Percentiles rank a stretch among this genome's conserved stretches.
Evolutionary conservation across 2,113 vertebrate species (phyloP).

Genomic region (Bothrops jararaca): DNA sequence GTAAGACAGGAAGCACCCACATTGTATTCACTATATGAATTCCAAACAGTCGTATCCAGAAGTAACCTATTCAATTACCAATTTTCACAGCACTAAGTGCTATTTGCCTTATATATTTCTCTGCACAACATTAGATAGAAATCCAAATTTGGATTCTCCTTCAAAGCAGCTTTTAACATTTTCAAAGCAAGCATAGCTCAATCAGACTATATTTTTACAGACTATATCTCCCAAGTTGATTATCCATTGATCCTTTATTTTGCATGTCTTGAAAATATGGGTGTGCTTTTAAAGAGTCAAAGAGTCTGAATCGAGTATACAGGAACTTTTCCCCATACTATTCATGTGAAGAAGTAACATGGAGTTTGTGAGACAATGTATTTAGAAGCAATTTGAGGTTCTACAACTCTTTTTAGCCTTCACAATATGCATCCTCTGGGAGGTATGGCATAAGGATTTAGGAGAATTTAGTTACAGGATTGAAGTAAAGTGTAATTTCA

Average conservation of each 20-base stretch:
- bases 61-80: not conserved
- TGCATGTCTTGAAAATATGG: not conserved
- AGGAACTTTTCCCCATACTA: too few species aligned
- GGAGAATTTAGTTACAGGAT: not conserved
- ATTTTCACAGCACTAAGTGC: not conserved
- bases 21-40: not conserved
- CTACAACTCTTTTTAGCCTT: not conserved
- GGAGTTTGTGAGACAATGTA: not conserved
- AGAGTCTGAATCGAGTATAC: not conserved
- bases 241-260: not conserved
- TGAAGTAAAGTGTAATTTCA: not conserved
- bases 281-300: not conserved
- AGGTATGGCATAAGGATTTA: not conserved
- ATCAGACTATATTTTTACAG: not conserved
- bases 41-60: not conserved
- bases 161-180: not conserved
- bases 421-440: not conserved
- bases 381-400: not conserved
- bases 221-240: not conserved
- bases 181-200: not conserved
- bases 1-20: not conserved
- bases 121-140: not conserved
- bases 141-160: not conserved
- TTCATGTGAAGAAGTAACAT: not conserved
- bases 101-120: not conserved